Evolutionary conservation across 2,888 invertebrate species (phyloP).

Genomic region (Prostheceraeus crozeri): DNA sequence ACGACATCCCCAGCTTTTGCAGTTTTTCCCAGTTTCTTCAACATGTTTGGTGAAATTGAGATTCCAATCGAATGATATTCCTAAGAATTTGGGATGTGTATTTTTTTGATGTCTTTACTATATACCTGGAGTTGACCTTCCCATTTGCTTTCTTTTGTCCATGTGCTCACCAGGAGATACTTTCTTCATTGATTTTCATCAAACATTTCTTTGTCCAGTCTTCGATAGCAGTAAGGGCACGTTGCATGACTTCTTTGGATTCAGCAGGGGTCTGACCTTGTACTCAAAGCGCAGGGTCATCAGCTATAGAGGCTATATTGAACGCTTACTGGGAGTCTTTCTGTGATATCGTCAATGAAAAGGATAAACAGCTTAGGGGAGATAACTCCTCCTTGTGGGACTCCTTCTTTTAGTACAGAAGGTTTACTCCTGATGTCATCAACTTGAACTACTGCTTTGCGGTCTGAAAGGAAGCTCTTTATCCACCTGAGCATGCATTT

Average conservation of each 20-base stretch:
- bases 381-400: background rate
- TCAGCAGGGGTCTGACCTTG: too few species aligned
- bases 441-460: background rate
- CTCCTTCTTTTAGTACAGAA: conserved; percentile 4
- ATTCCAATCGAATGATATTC: conserved; percentile 12
- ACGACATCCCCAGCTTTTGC: conserved; percentile 4
- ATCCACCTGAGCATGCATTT: background rate
- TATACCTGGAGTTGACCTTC: background rate
- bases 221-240: background rate
- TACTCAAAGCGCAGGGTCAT: too few species aligned
- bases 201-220: background rate
- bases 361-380: conserved; percentile 1
- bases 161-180: conserved; percentile 10
- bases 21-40: background rate
- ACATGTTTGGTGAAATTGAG: conserved; percentile 1
- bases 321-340: too few species aligned
- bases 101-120: conserved; percentile 10
- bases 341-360: conserved; percentile 5
- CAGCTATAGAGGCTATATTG: too few species aligned
- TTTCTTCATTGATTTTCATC: conserved; percentile 14
- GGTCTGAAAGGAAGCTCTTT: background rate
- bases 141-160: conserved; percentile 7
- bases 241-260: too few species aligned
- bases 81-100: background rate
- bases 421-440: background rate